Base-by-base conservation (phyloP, 2,113 vertebrate genomes). In the Myiozetetes cayanensis region DNA sequence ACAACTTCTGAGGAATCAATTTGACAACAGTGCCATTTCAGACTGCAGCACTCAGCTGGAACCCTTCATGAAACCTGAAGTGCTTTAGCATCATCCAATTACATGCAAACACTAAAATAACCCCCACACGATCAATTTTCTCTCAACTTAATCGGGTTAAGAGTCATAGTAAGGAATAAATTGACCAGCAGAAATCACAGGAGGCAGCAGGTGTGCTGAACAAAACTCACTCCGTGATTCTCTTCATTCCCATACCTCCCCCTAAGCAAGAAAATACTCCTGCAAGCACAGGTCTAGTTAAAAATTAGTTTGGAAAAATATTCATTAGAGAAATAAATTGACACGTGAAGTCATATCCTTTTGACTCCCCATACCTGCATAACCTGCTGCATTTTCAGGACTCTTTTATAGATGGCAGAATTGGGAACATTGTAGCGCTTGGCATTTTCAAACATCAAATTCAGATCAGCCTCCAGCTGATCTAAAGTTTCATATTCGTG, bases 401-500 rank as follows among this genome's bases (percentile, higher is more conserved):
- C 99, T 44, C 99, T 98, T 62, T 99, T 99, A 96, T 99, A 99
- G 98, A 99, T 99, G 90, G 99, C 98, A 68, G 99, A 99, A 96
- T 99, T 99, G 77, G 99, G 99, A 93, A 99, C 98, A 37, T 99
- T 99, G 96, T 99, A 99, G 79, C 99, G 99, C 86, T 99, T 99
- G 86, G 99, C 99, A 86, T 99, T 99, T 98, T 99, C 99, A 97
- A 99, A 99, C 99, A 99, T 99, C 96, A 98, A 93, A 75, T 98
- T 99, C 94, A 99, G 97, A 95, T 99, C 99, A 43, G 98, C 95
- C 85, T 99, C 99, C 70, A 99, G 95, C 72, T 99, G 99, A 97
- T 99, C 99, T 76, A 99, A 97, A 41, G 98, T 99, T 97, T 99
- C 99, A 65, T 99, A 99, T 86, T 99, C 99, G 19, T 99, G 99